Evolutionary conservation across 2,113 vertebrate genomes (phyloP).

Genomic region (Corydoras sp.): DNA sequence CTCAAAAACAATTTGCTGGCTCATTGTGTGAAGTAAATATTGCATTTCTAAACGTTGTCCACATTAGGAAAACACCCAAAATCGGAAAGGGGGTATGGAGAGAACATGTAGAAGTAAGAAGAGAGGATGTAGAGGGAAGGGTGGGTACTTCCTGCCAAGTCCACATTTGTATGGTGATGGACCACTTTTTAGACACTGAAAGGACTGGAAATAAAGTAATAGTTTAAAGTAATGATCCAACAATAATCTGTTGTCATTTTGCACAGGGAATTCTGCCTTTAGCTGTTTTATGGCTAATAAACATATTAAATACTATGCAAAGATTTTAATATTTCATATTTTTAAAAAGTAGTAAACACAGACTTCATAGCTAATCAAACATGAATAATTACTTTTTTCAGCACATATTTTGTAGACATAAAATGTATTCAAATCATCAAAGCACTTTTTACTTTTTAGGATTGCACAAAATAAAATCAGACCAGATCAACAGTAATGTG

Average conservation of each 20-base stretch:
- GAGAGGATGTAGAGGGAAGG: conserved; percentile 35
- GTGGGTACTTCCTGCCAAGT: conserved; percentile 35
- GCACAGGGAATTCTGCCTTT: background rate
- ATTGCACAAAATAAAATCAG: too few species aligned
- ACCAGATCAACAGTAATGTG: too few species aligned
- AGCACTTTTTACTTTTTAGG: too few species aligned
- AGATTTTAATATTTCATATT: too few species aligned
- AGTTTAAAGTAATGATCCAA: background rate
- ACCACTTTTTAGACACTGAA: conserved; percentile 5
- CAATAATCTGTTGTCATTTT: background rate
- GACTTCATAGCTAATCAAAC: too few species aligned
- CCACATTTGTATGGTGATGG: background rate
- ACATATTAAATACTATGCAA: too few species aligned
- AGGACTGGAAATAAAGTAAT: too few species aligned
- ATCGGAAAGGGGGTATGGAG: conserved; percentile 6
- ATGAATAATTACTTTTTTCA: too few species aligned
- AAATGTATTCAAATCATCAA: too few species aligned
- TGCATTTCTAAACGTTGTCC: background rate
- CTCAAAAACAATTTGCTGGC: conserved; percentile 23
- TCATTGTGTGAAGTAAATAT: conserved; percentile 21
- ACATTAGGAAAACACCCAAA: conserved; percentile 12
- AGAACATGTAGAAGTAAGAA: conserved; percentile 29
- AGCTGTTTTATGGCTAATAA: background rate
- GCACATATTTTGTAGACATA: too few species aligned
- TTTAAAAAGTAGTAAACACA: too few species aligned